A percentile compares a stretch with the other conserved stretches of the same genome.
Evolutionary conservation across 1,140 invertebrate genomes (phyloP).

Genomic region (Eumaeus atala): DNA sequence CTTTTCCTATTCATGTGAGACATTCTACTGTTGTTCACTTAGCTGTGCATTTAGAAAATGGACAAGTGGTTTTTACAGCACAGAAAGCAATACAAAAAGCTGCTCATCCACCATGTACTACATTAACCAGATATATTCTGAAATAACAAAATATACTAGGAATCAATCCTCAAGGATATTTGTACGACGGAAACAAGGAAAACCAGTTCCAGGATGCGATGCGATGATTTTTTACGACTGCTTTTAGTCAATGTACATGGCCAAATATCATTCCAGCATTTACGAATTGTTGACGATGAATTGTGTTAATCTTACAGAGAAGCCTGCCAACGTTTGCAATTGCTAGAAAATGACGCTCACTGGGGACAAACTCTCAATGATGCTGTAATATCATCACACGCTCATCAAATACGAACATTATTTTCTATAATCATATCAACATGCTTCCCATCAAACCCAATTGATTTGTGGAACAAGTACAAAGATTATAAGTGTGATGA

Average conservation of each 20-base stretch:
- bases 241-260: slow-evolving; percentile 16
- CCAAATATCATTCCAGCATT: slow-evolving; percentile 24
- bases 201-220: slow-evolving; percentile 21
- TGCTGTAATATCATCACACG: no score
- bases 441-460: no score
- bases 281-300: slow-evolving; percentile 27
- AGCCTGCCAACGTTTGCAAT: slow-evolving; percentile 41
- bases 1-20: slow-evolving; percentile 25
- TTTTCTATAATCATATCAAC: no score
- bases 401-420: no score
- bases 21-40: slow-evolving; percentile 22
- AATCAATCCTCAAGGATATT: slow-evolving; percentile 22
- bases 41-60: slow-evolving; percentile 19
- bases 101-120: slow-evolving; percentile 18
- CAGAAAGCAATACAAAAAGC: slow-evolving; percentile 14
- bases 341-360: slow-evolving; percentile 41
- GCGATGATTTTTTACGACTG: slow-evolving; percentile 20
- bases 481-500: no score
- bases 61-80: slow-evolving; percentile 18
- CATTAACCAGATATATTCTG: slow-evolving; percentile 24
- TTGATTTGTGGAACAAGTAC: no score
- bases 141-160: slow-evolving; percentile 26
- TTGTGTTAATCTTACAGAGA: slow-evolving; percentile 34
- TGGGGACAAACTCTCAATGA: no score
- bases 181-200: slow-evolving; percentile 20